Base-by-base conservation (phyloP, 2,888 invertebrate genomes). In the Stenurella melanura region DNA sequence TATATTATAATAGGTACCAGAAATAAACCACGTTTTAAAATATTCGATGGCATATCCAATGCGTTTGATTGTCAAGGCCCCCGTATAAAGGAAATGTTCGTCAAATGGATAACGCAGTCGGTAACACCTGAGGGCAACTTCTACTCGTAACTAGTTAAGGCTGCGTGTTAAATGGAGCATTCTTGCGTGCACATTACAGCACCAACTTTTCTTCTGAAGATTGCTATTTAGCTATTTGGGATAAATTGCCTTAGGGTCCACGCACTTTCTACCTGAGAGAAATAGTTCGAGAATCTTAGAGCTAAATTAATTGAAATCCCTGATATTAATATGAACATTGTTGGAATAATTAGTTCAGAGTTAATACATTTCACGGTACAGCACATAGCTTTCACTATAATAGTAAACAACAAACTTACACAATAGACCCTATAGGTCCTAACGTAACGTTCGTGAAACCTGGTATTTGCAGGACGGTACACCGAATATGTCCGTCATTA, bases 291-390 rank as follows among this genome's bases (percentile, higher is more conserved):
- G 6, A 17, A 50, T 50, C 15, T 50, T 50, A 50, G 50, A 50
- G 50, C 50, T n/a, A 50, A 50, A 50, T 50, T 50, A 50, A 50
- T 50, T 50, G 50, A 50, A 50, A 50, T 50, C n/a, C n/a, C n/a
- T 50, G n/a, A 50, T 42, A 15, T 15, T n/a, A 50, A 15, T 42
- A 42, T 42, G 42, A 42, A 42, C 42, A 42, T 42, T 42, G 42
- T 42, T 42, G 15, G 42, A 15, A 42, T 42, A 42, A 42, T 42
- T 42, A 42, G 15, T 12, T 15, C 15, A 42, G 0, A 42, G 15
- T 11, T 42, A 42, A 12, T 42, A 12, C 4, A 10, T 15, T 42
- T 15, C 15, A 15, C 15, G 10, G 1, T 4, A 42, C 42, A 15
- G 15, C 4, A 42, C 42, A 42, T 15, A 0, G 15, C 15, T 42